phyloP scores from a whole-genome alignment of 2,113 vertebrate species.

The Typhlomys cinereus region DNA sequence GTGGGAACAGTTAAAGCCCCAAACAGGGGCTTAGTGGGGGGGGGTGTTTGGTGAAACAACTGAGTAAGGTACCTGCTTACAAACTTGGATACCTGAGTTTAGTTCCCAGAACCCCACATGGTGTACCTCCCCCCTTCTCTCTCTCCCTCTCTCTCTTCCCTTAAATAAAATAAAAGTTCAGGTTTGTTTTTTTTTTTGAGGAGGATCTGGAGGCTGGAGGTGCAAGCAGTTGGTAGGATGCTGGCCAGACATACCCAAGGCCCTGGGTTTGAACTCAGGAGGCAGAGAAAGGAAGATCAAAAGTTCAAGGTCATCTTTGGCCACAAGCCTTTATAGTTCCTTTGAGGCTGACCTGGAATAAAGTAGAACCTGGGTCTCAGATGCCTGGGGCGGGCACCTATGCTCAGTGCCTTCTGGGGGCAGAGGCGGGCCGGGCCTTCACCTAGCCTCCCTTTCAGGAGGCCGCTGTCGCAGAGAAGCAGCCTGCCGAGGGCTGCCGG shows the following conservation, averaged over 20 bases:
- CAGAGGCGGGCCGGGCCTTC: background rate
- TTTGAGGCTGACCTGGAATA: background rate
- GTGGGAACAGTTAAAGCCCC: background rate
- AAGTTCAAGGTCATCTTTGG: background rate
- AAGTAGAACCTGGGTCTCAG: rapidly evolving
- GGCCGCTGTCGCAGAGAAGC: background rate
- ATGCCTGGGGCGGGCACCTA: background rate
- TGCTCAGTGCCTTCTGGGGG: background rate
- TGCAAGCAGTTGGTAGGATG: background rate
- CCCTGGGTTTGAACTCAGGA: background rate
- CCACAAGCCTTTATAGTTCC: background rate
- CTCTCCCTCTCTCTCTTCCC: too few relatives aligned
- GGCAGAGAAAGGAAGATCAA: background rate
- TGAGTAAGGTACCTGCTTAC: too few relatives aligned
- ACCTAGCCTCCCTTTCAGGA: rapidly evolving
- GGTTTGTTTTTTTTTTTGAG: too few relatives aligned
- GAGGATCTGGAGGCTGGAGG: too few relatives aligned
- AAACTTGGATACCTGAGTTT: too few relatives aligned
- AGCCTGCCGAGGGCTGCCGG: background rate
- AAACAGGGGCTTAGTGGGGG: too few relatives aligned
- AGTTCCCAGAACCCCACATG: too few relatives aligned
- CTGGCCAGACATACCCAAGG: background rate
- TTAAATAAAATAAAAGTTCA: too few relatives aligned
- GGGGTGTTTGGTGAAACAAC: too few relatives aligned
- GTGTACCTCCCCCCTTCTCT: too few relatives aligned